Conservation (phyloP, 2,888 invertebrate species). For the Cancer borealis region DNA sequence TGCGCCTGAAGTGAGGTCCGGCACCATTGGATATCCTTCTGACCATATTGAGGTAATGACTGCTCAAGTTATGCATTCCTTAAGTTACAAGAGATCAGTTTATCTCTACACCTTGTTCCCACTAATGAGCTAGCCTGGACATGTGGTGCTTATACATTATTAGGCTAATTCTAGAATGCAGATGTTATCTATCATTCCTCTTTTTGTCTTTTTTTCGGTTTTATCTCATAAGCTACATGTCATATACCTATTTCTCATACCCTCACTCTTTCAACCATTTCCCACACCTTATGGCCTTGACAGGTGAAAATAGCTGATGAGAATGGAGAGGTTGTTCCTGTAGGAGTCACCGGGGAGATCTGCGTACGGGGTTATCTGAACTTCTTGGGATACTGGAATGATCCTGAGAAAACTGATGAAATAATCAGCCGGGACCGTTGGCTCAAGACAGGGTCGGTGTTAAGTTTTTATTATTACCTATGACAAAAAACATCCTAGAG, state of each 20-base stretch:
- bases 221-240: not conserved
- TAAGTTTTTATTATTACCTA: not conserved
- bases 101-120: not conserved
- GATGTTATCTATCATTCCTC: not conserved
- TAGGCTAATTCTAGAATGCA: not conserved
- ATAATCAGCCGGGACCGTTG: constrained; percentile 86
- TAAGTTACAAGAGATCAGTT: not conserved
- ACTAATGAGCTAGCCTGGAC: not conserved
- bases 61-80: not conserved
- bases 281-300: not conserved
- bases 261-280: not conserved
- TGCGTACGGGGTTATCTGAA: constrained; percentile 84
- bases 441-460: constrained; percentile 84
- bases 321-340: constrained; percentile 85
- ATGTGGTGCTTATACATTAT: not conserved
- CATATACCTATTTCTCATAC: not conserved
- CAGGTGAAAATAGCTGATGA: constrained; percentile 85
- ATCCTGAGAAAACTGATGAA: constrained; percentile 86
- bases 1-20: constrained; percentile 81
- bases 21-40: constrained; percentile 82
- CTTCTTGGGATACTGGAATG: constrained; percentile 92
- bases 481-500: not conserved
- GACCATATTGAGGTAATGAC: constrained; percentile 81
- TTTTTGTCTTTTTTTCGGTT: not conserved
- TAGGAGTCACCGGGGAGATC: constrained; percentile 88